Evolutionary conservation across 2,888 invertebrate genomes (phyloP).

Genomic region (Cataglyphis altisquamis): DNA sequence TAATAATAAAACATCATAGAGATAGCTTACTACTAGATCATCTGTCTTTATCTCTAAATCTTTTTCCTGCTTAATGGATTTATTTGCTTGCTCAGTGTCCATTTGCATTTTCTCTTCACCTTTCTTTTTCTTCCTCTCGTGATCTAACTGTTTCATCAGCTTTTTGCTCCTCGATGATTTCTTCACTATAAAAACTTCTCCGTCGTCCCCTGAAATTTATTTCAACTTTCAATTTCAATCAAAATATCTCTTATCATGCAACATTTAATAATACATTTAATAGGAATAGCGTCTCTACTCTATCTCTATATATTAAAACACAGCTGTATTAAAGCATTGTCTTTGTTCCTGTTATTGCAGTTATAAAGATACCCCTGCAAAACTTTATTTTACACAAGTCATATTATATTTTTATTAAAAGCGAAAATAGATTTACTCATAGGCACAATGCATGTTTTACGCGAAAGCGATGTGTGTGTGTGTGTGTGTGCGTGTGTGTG

Average conservation of each 20-base stretch:
- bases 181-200: constrained; percentile 97
- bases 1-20: constrained; percentile 85
- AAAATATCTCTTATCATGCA: not conserved
- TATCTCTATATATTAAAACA: constrained; percentile 26
- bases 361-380: not conserved
- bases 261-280: constrained; percentile 6
- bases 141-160: constrained; percentile 94
- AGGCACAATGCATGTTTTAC: not conserved
- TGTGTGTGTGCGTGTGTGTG: not conserved
- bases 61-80: constrained; percentile 87
- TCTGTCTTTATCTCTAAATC: constrained; percentile 91
- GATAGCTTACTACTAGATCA: constrained; percentile 89
- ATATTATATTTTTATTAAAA: not conserved
- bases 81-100: constrained; percentile 84
- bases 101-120: constrained; percentile 86
- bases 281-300: not conserved
- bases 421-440: not conserved
- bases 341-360: not conserved
- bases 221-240: constrained; percentile 21
- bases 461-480: not conserved
- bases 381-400: not conserved
- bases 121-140: constrained; percentile 90
- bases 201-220: constrained; percentile 90
- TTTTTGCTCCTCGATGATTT: constrained; percentile 98
- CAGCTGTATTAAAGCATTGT: not conserved